Percentiles rank a stretch among this genome's conserved stretches.
Conservation (phyloP, 1,140 invertebrate species). For the Diuraphis noxia region DNA sequence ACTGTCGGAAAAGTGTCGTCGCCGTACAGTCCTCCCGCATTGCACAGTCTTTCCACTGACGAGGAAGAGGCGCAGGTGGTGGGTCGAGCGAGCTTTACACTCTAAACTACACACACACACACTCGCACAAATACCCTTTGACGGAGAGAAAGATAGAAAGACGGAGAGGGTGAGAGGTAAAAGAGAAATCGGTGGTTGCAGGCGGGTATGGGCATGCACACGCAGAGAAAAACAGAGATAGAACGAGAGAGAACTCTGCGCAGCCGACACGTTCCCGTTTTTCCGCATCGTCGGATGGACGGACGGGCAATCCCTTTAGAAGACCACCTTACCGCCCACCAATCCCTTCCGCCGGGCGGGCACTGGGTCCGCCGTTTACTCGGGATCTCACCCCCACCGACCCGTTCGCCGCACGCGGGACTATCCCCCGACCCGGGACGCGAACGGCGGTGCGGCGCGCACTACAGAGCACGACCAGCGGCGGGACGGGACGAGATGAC, state of each 20-base stretch:
- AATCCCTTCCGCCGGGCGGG: background rate
- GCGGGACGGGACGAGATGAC: background rate
- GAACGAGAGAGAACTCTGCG: background rate
- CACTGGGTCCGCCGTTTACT: constrained; percentile 5
- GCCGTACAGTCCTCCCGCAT: background rate
- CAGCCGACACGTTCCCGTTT: constrained; percentile 37
- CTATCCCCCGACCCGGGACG: background rate
- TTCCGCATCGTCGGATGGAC: constrained; percentile 49
- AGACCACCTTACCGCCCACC: background rate
- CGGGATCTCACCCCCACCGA: background rate
- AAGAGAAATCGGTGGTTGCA: background rate
- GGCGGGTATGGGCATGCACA: background rate
- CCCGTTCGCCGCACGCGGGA: background rate
- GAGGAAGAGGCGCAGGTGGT: background rate
- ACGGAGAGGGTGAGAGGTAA: background rate
- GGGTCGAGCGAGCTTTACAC: background rate
- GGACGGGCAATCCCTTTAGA: constrained; percentile 42
- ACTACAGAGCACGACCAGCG: background rate
- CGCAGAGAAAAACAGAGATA: background rate
- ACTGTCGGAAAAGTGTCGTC: constrained; percentile 48
- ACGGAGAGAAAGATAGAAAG: background rate
- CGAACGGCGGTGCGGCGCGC: background rate
- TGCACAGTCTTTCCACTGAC: background rate
- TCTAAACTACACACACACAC: background rate
- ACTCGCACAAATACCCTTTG: constrained; percentile 9